These are phyloP conservation scores for Sphaerodactylus townsendi DNA, from an alignment of 2,113 vertebrate species.

Conservation along the genomic window DNA sequence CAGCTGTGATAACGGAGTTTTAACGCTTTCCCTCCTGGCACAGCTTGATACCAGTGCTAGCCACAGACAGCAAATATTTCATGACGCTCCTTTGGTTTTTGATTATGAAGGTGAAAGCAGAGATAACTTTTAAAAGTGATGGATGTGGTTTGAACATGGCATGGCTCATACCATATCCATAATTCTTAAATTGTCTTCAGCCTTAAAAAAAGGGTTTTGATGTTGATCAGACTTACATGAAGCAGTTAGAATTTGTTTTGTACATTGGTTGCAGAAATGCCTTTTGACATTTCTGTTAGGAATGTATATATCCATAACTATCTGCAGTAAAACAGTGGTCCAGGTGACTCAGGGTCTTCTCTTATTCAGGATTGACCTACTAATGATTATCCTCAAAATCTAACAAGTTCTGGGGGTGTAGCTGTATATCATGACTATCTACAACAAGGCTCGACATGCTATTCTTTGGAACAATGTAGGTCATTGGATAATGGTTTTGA, in stretches of 20 bases:
- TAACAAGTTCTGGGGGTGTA: background rate
- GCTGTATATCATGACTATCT: background rate
- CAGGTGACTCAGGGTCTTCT: background rate
- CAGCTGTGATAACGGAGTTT: constrained; percentile 62
- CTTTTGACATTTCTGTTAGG: background rate
- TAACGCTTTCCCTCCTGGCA: constrained; percentile 64
- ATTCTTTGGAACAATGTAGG: background rate
- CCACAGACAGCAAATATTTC: background rate
- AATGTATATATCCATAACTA: background rate
- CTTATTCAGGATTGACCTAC: background rate
- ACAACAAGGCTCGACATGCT: background rate
- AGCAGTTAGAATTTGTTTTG: fast-evolving
- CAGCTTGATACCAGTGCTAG: constrained; percentile 49
- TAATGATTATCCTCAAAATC: background rate
- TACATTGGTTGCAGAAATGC: fast-evolving
- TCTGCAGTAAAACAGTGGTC: background rate
- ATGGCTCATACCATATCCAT: fast-evolving
- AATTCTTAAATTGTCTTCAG: background rate
- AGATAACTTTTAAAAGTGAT: background rate
- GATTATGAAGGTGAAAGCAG: background rate
- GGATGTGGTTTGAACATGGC: background rate
- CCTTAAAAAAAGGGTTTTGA: background rate
- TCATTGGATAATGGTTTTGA: background rate
- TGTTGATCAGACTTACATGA: background rate
- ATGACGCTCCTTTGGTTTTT: fast-evolving